phyloP scores from a whole-genome alignment of 35 echinoderm and acorn worm genomes.

The Hemicentrotus pulcherrimus region DNA sequence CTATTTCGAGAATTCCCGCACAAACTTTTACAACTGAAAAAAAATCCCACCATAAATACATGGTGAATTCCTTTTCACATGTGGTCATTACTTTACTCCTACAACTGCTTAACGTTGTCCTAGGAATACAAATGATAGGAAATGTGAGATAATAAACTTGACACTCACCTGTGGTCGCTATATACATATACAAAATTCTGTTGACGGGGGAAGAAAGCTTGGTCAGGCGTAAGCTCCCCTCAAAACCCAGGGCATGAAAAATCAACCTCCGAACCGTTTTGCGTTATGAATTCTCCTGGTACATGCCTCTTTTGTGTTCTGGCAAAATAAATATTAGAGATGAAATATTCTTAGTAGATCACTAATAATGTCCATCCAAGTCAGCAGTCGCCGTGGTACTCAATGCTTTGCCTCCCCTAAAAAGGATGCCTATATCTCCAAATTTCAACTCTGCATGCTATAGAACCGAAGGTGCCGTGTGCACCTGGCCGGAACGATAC shows the following conservation, averaged over 20 bases:
- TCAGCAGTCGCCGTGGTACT: background rate
- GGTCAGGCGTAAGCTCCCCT: background rate
- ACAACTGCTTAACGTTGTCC: background rate
- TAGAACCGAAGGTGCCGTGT: background rate
- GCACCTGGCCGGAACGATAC: background rate
- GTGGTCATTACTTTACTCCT: background rate
- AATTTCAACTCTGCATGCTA: background rate
- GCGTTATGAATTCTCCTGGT: slow-evolving; percentile 16
- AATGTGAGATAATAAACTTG: background rate
- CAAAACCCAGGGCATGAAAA: background rate
- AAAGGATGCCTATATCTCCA: slow-evolving; percentile 10
- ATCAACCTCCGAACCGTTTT: background rate
- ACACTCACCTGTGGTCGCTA: background rate
- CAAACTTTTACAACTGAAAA: no score
- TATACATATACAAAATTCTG: slow-evolving; percentile 5
- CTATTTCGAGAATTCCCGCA: no score
- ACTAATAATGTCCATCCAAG: background rate
- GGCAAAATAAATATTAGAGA: slow-evolving; percentile 13
- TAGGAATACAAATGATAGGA: background rate
- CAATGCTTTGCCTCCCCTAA: background rate
- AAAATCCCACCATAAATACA: background rate
- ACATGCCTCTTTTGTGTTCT: background rate
- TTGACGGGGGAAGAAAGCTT: slow-evolving; percentile 8
- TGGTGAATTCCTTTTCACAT: background rate
- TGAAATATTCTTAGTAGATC: slow-evolving; percentile 3